phyloP scores from a whole-genome alignment of 2,797 vertebrate species.

The Onychomys arenicola region DNA sequence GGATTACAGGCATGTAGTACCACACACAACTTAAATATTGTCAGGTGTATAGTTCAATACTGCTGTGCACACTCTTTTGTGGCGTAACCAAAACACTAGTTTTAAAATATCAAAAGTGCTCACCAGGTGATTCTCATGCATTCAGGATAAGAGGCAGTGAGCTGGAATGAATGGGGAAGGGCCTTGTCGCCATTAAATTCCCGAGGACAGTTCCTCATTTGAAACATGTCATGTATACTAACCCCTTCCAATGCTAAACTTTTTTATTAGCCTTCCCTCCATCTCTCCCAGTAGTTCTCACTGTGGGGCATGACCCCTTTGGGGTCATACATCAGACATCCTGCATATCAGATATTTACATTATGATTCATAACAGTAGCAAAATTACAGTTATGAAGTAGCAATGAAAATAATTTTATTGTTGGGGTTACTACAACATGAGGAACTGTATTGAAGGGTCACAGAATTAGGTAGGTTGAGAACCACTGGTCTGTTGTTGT shows the following conservation, averaged over 20 bases:
- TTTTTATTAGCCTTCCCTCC: neutral
- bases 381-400: neutral
- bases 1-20: neutral
- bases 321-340: neutral
- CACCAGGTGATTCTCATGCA: neutral
- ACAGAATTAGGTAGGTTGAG: neutral
- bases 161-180: slow-evolving; percentile 4
- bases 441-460: neutral
- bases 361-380: neutral
- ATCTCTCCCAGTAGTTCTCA: neutral
- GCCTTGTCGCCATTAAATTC: slow-evolving; percentile 26
- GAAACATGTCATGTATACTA: neutral
- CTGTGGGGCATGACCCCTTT: neutral
- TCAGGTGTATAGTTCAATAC: neutral
- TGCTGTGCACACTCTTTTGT: neutral
- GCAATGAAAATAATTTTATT: neutral
- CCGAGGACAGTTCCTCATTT: neutral
- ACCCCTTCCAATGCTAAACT: neutral
- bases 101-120: neutral
- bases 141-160: neutral
- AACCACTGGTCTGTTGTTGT: neutral
- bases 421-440: neutral
- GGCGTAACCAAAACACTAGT: neutral
- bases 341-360: neutral
- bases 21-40: neutral